A percentile compares a stretch with the other conserved stretches of the same genome.
phyloP scores from a whole-genome alignment of 2,888 invertebrate species.

The Machimus rusticus region DNA sequence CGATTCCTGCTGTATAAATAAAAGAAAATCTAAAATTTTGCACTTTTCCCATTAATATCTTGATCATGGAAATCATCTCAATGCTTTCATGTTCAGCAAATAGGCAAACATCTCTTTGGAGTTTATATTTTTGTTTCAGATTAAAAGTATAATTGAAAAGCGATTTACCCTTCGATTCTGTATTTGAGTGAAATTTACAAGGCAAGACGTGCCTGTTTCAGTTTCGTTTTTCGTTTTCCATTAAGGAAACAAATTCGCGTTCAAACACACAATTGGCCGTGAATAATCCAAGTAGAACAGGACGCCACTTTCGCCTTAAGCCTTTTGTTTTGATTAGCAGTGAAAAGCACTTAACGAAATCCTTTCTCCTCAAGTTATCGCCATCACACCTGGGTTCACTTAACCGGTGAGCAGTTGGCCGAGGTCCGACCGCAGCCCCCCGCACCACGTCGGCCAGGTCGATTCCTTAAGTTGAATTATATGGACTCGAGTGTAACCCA shows the following conservation, averaged over 20 bases:
- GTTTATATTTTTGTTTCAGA: neutral
- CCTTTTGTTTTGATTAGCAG: conserved; percentile 34
- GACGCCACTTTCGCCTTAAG: neutral
- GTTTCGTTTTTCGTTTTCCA: neutral
- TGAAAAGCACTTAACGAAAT: conserved; percentile 24
- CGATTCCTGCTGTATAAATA: too few species aligned
- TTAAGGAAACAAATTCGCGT: neutral
- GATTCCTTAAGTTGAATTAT: neutral
- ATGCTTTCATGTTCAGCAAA: too few species aligned
- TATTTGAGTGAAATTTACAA: neutral
- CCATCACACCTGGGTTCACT: conserved; percentile 26
- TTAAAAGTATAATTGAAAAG: neutral
- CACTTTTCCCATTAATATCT: too few species aligned
- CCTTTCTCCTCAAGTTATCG: conserved; percentile 22
- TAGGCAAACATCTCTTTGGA: neutral
- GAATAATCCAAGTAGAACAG: neutral
- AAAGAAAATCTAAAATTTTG: too few species aligned
- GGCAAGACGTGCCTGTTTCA: neutral
- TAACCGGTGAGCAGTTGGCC: neutral
- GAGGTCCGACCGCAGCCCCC: neutral
- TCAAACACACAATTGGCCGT: neutral
- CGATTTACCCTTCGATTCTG: neutral
- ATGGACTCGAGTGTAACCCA: neutral
- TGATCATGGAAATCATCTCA: too few species aligned
- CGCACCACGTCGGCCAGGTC: neutral